Evolutionary conservation across 2,797 vertebrate species (phyloP).

Genomic region (Siniperca scherzeri): DNA sequence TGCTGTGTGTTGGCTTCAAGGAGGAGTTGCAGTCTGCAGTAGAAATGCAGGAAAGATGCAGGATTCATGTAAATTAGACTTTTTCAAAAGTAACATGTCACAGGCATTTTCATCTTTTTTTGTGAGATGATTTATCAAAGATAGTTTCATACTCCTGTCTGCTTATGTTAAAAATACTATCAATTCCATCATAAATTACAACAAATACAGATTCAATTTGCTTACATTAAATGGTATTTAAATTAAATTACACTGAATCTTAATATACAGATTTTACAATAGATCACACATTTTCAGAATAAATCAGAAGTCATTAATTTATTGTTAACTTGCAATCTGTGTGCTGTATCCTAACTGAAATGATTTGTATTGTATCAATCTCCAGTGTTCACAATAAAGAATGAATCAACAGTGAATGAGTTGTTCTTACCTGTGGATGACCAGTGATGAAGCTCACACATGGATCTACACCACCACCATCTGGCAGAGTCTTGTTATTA

Average conservation of each 20-base stretch:
- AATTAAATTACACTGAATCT: neutral
- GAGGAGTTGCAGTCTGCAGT: neutral
- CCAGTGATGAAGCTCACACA: neutral
- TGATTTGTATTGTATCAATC: constrained; percentile 64
- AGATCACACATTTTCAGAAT: constrained; percentile 33
- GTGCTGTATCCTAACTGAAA: constrained; percentile 45
- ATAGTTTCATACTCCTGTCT: constrained; percentile 30
- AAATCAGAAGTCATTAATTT: constrained; percentile 16
- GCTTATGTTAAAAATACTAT: neutral
- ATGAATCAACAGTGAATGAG: neutral
- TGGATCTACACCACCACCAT: constrained; percentile 38
- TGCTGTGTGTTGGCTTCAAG: neutral
- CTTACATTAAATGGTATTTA: neutral
- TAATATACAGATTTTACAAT: constrained; percentile 35
- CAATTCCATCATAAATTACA: constrained; percentile 8
- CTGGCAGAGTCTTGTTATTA: constrained; percentile 32
- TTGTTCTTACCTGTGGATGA: constrained; percentile 1
- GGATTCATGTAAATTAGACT: neutral
- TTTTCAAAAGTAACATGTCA: neutral
- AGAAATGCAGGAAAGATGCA: neutral
- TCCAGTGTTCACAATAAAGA: constrained; percentile 71
- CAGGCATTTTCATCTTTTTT: neutral
- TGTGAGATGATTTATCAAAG: constrained; percentile 23
- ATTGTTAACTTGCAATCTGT: constrained; percentile 55
- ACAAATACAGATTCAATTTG: neutral